Conservation (phyloP, 1,140 invertebrate genomes). For the Nymphalis io region DNA sequence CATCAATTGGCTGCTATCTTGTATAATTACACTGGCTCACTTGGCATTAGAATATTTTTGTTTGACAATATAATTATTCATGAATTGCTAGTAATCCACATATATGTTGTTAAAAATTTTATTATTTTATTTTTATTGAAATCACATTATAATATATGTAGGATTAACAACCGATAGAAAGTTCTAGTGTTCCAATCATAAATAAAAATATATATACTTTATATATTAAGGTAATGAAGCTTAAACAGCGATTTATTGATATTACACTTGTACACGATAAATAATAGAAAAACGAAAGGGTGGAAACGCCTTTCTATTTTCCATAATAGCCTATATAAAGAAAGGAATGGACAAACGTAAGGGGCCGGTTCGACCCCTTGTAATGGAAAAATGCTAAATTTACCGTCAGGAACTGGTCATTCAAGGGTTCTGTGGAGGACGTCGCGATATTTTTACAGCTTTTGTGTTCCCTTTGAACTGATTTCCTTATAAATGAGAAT, state of each 20-base stretch:
- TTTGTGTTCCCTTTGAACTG: constrained; percentile 63
- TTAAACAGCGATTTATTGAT: constrained; percentile 65
- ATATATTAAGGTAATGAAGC: constrained; percentile 55
- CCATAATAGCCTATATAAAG: constrained; percentile 53
- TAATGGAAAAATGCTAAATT: constrained; percentile 68
- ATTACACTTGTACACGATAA: constrained; percentile 59
- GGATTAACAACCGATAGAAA: no score
- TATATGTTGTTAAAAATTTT: no score
- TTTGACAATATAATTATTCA: no score
- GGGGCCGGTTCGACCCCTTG: constrained; percentile 53
- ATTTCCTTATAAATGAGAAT: constrained; percentile 58
- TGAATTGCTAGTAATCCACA: no score
- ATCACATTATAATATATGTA: no score
- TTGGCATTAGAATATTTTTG: no score
- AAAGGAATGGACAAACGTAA: constrained; percentile 59
- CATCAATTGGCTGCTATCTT: no score
- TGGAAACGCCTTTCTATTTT: constrained; percentile 57
- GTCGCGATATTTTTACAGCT: constrained; percentile 64
- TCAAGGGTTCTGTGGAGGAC: constrained; percentile 62
- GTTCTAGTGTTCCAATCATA: background rate
- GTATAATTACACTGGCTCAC: no score
- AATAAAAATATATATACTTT: background rate
- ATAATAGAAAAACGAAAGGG: constrained; percentile 63
- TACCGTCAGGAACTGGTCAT: constrained; percentile 57
- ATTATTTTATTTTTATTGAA: no score